Evolutionary conservation across 2,797 vertebrate genomes (phyloP), one percentile per base, ranked within the genome.

Genomic region (Bradypus variegatus): DNA sequence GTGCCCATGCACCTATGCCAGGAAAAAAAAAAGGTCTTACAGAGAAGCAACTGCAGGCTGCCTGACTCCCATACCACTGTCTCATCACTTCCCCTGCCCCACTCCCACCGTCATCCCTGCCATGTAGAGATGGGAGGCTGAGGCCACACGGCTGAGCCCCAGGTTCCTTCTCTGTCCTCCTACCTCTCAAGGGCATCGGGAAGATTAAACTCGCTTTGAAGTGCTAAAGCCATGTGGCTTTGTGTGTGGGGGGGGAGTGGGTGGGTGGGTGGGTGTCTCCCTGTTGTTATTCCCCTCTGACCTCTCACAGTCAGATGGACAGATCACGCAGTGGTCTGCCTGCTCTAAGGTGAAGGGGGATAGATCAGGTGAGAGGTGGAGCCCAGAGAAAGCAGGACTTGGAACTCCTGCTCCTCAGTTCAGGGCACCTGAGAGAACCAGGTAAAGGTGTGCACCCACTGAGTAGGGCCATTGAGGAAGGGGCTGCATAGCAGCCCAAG

Each of bases 1-100:
- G 67, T 96, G 93, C 2, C 97, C 97, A 0, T 97, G 96, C 29
- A 97, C 97, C 97, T 98, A 88, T 27, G 58, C n/a, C n/a, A 65
- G 90, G 67, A 62, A 23, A 69, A 67, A 78, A 69, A 67, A 78
- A 87, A 58, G 18, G 55, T 67, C 64, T 85, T 25, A 27, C 55
- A 48, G 15, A 33, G 2, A 3, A 18, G 79, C 21, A 60, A 73
- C 65, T 2, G 0, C 1, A 1, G 31, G 27, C 45, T 79, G 19
- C 31, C 23, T 8, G 5, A 33, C 8, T 25, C 27, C 50, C 16
- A 23, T 4, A 5, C 65, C 6, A 3, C 2, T 31, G 75, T 15
- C 50, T 38, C 3, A 12, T 27, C 23, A 21, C 33, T 4, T 9
- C 12, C 58, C 16, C 58, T 58, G 19, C 58, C 58, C 58, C 4